These are phyloP conservation scores for Neogale vison DNA, from an alignment of 2,113 vertebrate genomes.

Conservation along the genomic window DNA sequence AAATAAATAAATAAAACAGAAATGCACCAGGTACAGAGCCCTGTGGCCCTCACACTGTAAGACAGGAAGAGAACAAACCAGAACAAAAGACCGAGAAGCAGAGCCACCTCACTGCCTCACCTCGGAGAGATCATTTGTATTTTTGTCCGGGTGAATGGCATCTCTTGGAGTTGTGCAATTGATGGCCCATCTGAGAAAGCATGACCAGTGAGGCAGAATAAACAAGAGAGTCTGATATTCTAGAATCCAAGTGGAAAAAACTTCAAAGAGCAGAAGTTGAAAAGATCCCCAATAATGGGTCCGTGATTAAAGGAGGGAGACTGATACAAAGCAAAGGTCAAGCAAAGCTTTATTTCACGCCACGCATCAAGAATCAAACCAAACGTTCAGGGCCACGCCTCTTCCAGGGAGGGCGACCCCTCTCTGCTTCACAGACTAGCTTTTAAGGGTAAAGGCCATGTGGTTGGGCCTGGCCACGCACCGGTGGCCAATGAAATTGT, in stretches of 20 bases:
- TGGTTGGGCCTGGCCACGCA: too few species aligned
- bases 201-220: neutral
- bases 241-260: neutral
- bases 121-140: neutral
- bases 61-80: neutral
- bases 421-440: too few species aligned
- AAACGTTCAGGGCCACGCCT: too few species aligned
- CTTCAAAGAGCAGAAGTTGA: neutral
- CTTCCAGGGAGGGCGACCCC: too few species aligned
- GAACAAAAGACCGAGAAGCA: neutral
- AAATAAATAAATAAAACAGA: too few species aligned
- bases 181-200: neutral
- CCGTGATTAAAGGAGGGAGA: too few species aligned
- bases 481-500: too few species aligned
- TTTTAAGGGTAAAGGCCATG: too few species aligned
- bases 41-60: neutral
- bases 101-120: neutral
- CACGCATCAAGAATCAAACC: too few species aligned
- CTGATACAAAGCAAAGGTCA: too few species aligned
- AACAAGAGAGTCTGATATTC: neutral
- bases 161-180: neutral
- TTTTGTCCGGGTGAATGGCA: neutral
- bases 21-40: neutral
- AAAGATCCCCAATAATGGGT: too few species aligned
- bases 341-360: too few species aligned